A percentile compares a stretch with the other conserved stretches of the same genome.
phyloP scores from a whole-genome alignment of 2,888 invertebrate genomes.

The Drosophila nr. perissopoda region DNA sequence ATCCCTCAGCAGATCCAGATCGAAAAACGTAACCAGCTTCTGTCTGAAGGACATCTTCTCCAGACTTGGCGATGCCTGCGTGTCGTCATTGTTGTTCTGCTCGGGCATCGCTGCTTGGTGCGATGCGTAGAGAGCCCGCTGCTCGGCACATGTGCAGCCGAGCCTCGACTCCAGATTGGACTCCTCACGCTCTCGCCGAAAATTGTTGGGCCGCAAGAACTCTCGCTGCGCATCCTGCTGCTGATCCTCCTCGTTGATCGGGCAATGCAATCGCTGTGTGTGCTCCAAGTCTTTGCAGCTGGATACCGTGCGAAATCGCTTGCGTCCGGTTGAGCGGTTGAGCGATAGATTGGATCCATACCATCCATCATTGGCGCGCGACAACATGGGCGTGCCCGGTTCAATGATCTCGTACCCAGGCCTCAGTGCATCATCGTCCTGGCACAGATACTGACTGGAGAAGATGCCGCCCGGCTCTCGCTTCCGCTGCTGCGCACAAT shows the following conservation, averaged over 20 bases:
- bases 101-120: conserved; percentile 5
- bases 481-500: conserved; percentile 77
- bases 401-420: conserved; percentile 89
- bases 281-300: conserved; percentile 79
- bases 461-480: conserved; percentile 81
- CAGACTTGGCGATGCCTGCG: neutral
- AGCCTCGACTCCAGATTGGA: conserved; percentile 47
- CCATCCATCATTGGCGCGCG: conserved; percentile 85
- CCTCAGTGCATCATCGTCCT: conserved; percentile 88
- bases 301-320: conserved; percentile 73
- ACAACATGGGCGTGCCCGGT: conserved; percentile 89
- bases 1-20: conserved; percentile 89
- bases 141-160: conserved; percentile 78
- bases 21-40: conserved; percentile 89
- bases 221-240: conserved; percentile 50
- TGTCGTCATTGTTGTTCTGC: conserved; percentile 2
- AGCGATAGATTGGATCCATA: conserved; percentile 81
- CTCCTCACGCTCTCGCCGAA: conserved; percentile 81
- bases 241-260: conserved; percentile 73
- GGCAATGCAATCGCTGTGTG: conserved; percentile 63
- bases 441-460: conserved; percentile 87
- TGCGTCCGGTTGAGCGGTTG: conserved; percentile 53
- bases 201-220: conserved; percentile 80
- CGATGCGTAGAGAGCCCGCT: conserved; percentile 64
- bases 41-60: conserved; percentile 84